Evolutionary conservation across 2,888 invertebrate genomes (phyloP).

Genomic region (Fissipunctia ypsillon): DNA sequence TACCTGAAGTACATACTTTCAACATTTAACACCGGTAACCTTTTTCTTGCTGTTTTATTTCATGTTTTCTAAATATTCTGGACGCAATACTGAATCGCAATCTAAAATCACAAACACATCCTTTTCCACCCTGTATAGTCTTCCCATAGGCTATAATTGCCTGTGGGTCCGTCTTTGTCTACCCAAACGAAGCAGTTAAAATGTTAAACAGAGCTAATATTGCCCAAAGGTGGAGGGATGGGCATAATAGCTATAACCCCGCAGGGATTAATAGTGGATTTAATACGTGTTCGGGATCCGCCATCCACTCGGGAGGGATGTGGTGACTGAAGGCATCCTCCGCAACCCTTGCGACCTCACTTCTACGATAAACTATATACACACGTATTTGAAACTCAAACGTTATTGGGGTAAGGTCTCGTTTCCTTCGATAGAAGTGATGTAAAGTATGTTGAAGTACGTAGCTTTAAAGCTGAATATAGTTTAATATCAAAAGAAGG

Average conservation of each 20-base stretch:
- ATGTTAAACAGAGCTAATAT: conserved; percentile 66
- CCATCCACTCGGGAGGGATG: conserved; percentile 39
- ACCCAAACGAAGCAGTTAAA: conserved; percentile 50
- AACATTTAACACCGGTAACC: neutral
- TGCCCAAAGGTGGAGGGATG: conserved; percentile 55
- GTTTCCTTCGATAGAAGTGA: conserved; percentile 10
- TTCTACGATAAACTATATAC: conserved; percentile 22
- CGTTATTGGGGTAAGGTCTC: neutral
- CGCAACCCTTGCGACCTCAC: conserved; percentile 26
- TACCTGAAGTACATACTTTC: neutral
- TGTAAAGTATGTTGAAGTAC: conserved; percentile 12
- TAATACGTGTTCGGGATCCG: conserved; percentile 59
- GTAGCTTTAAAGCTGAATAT: conserved; percentile 23
- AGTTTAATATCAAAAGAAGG: conserved; percentile 20
- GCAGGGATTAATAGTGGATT: conserved; percentile 64
- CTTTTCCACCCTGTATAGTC: conserved; percentile 21
- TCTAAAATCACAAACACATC: conserved; percentile 27
- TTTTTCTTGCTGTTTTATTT: neutral
- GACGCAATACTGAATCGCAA: neutral
- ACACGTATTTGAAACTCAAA: conserved; percentile 21
- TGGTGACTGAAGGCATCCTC: conserved; percentile 48
- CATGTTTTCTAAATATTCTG: neutral
- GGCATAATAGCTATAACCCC: conserved; percentile 58
- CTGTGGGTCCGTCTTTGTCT: conserved; percentile 28
- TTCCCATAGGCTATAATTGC: conserved; percentile 25